Base-by-base conservation (phyloP, 2,797 vertebrate genomes). In the Megalops cyprinoides region DNA sequence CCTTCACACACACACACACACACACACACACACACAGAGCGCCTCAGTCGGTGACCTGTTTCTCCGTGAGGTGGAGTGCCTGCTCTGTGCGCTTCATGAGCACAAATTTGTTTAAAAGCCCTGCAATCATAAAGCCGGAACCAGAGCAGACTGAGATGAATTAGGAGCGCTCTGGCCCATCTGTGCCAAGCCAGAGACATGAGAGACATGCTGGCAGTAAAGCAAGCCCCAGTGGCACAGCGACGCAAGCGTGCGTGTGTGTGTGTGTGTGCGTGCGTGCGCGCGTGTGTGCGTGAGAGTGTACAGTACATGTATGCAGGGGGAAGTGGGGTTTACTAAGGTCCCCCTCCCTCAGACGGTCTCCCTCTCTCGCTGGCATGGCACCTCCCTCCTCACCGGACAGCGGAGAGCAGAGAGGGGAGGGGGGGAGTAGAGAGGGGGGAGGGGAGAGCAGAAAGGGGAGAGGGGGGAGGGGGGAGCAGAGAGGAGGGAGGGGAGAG, bases 261-360 rank as follows among this genome's bases (percentile, higher is more conserved):
- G 56, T 60, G 56, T 60, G 56, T 60, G 56, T 60, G 56, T 3
- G 56, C 3, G 56, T 3, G 56, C 3, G 56, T 3, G 56, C 60
- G 56, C 60, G 56, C 25, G 56, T 25, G 56, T 60, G 56, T 60
- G 56, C 60, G 56, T 60, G 56, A 20, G 56, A 20, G 56, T 60
- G 56, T 25, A 25, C 31, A 28, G 56, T 25, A 25, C 31, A 28
- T 62, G 58, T 62, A 28, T 3, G 56, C 3, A 25, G 20, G 56
- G 58, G 23, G 42, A 46, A 74, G 71, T 25, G 42, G 71, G 49
- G 28, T 23, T 74, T 46, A 25, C 49, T 74, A 74, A 49, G 39
- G 39, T 48, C 71, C 44, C n/a, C n/a, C n/a, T n/a, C n/a, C n/a
- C n/a, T n/a, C n/a, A n/a, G n/a, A n/a, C n/a, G n/a, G n/a, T n/a